Evolutionary conservation across 2,888 invertebrate species (phyloP), one percentile per base, ranked within the genome.

Genomic region (Deroplatys truncata): DNA sequence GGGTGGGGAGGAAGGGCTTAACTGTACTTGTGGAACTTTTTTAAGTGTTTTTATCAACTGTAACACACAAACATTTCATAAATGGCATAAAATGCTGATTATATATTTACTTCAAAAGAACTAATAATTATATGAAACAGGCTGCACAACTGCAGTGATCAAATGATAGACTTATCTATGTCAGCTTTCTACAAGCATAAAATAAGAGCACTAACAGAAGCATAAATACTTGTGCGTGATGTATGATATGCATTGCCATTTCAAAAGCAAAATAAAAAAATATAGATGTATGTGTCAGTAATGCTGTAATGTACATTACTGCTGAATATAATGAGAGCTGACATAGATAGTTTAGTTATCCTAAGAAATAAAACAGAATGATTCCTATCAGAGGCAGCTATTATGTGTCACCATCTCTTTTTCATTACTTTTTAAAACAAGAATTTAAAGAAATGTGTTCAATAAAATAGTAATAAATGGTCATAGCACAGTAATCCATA

Each of bases 21-120:
- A 20, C 29, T 72, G 86, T 56, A 82, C 25, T 49, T 86, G 15
- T 86, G 28, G 29, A 82, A 28, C 31, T 86, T 28, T n/a, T 86
- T 86, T 29, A 28, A 86, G 28, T 72, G 82, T 86, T 72, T 29
- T 29, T 86, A 82, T 72, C 86, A 86, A 82, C 8, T 82, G 31
- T 86, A 86, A 16, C 86, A 82, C 86, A 82, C 56, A 72, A 29
- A 82, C 82, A 86, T 49, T 49, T 72, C 56, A 72, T 31, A 86
- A 25, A 86, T 86, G 86, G 86, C 82, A 86, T 86, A 86, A 85
- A 86, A 86, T 86, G 31, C 28, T 56, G 28, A 29, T 56, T 85
- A 85, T n/a, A 85, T 85, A 85, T 49, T 28, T 28, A 86, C 29
- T 16, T 72, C 56, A 86, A 86, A 86, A 15, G 56, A 86, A 86